Percentiles rank a stretch among this genome's conserved stretches.
phyloP scores from a whole-genome alignment of 1,140 invertebrate genomes.

The Cyphomyrmex costatus region DNA sequence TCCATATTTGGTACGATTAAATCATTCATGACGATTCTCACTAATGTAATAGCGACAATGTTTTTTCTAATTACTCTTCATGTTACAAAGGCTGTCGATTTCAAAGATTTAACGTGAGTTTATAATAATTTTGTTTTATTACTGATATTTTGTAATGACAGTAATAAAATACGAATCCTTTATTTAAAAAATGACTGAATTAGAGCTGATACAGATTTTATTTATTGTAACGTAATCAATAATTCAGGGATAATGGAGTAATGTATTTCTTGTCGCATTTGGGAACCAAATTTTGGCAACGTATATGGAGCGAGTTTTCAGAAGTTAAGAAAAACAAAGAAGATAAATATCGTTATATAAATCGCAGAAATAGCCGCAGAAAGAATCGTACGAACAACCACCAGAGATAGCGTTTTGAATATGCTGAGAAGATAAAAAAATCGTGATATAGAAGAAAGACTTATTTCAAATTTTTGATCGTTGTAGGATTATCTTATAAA shows the following conservation, averaged over 20 bases:
- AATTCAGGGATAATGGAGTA: constrained; percentile 72
- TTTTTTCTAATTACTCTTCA: constrained; percentile 74
- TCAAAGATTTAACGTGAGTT: constrained; percentile 70
- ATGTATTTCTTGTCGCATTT: constrained; percentile 54
- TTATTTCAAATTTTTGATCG: background rate
- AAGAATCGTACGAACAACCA: constrained; percentile 45
- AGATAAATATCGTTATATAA: constrained; percentile 38
- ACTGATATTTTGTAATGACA: background rate
- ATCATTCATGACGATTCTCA: constrained; percentile 63
- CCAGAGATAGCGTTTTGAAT: background rate
- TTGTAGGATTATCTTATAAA: background rate
- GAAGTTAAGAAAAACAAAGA: constrained; percentile 13
- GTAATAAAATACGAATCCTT: background rate
- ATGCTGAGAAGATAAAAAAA: background rate
- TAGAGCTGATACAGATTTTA: background rate
- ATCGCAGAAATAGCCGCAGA: constrained; percentile 59
- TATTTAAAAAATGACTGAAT: background rate
- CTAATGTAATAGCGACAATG: constrained; percentile 63
- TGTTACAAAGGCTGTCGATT: constrained; percentile 74
- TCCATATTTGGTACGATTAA: constrained; percentile 55
- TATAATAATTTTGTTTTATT: background rate
- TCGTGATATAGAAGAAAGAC: background rate
- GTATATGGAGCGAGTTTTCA: constrained; percentile 69
- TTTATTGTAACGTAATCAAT: background rate
- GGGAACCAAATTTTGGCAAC: constrained; percentile 60